Percentiles rank a stretch among this genome's conserved stretches.
phyloP scores from a whole-genome alignment of 1,140 invertebrate genomes.

The Drosophila quadrilineata region DNA sequence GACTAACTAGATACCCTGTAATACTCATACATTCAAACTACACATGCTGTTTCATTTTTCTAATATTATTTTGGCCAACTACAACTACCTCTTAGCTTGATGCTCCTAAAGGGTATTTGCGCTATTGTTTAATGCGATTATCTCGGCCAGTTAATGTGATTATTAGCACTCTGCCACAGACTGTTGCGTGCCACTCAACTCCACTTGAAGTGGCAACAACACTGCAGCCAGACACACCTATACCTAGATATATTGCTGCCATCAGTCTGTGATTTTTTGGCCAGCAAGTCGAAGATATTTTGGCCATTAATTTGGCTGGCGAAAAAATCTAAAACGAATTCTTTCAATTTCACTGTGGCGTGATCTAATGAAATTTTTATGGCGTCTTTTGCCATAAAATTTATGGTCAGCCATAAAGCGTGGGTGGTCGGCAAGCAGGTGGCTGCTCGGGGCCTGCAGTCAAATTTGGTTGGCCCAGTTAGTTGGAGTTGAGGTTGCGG shows the following conservation, averaged over 20 bases:
- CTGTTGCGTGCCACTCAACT: slow-evolving; percentile 26
- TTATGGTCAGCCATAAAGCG: slow-evolving; percentile 69
- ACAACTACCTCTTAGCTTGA: too few species aligned
- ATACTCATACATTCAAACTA: too few species aligned
- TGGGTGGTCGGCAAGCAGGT: slow-evolving; percentile 29
- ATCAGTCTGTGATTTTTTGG: slow-evolving; percentile 30
- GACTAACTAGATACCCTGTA: too few species aligned
- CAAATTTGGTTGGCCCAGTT: slow-evolving; percentile 56
- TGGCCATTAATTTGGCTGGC: slow-evolving; percentile 53
- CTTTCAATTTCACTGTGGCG: slow-evolving; percentile 70
- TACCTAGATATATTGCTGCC: slow-evolving; percentile 36
- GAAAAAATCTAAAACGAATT: slow-evolving; percentile 44
- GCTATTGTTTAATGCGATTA: slow-evolving; percentile 67
- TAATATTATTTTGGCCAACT: too few species aligned
- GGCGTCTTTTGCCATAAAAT: slow-evolving; percentile 75
- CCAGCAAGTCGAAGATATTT: slow-evolving; percentile 19
- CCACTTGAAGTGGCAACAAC: slow-evolving; percentile 13
- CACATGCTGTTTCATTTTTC: too few species aligned
- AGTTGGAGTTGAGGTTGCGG: slow-evolving; percentile 44
- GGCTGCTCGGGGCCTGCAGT: too few species aligned
- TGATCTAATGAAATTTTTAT: slow-evolving; percentile 79
- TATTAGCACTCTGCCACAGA: slow-evolving; percentile 43
- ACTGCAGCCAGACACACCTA: slow-evolving; percentile 3
- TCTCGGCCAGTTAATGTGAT: slow-evolving; percentile 73
- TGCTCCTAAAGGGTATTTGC: slow-evolving; percentile 10